Evolutionary conservation across 2,888 invertebrate genomes (phyloP).

Genomic region (Drosophila ezoana): DNA sequence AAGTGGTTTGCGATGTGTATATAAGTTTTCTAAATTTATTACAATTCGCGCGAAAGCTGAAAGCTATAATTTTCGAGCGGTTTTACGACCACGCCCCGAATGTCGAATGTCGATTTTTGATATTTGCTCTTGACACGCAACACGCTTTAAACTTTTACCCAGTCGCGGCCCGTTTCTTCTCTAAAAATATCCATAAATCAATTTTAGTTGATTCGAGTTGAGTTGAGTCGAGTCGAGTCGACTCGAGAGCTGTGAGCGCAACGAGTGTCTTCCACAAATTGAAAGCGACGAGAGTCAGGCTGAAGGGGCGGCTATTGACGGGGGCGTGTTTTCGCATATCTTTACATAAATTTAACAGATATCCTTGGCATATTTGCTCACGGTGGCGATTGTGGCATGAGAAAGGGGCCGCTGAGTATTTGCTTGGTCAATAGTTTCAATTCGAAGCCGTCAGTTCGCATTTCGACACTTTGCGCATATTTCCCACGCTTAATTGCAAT

Average conservation of each 20-base stretch:
- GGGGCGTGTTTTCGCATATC: slow-evolving; percentile 55
- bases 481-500: slow-evolving; percentile 67
- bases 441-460: slow-evolving; percentile 34
- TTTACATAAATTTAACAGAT: slow-evolving; percentile 73
- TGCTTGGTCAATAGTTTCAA: slow-evolving; percentile 74
- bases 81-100: slow-evolving; percentile 76
- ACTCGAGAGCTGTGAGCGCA: slow-evolving; percentile 33
- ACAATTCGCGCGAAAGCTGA: slow-evolving; percentile 77
- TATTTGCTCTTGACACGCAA: slow-evolving; percentile 79
- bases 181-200: slow-evolving; percentile 80
- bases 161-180: slow-evolving; percentile 16
- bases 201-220: slow-evolving; percentile 68
- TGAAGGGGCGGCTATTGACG: background rate
- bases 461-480: slow-evolving; percentile 56
- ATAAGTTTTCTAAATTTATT: slow-evolving; percentile 78
- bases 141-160: slow-evolving; percentile 70
- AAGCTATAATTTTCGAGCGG: slow-evolving; percentile 79
- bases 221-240: slow-evolving; percentile 29
- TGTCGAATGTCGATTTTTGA: slow-evolving; percentile 78
- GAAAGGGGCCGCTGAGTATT: slow-evolving; percentile 35
- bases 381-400: slow-evolving; percentile 7
- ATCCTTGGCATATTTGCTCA: slow-evolving; percentile 58
- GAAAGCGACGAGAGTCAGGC: slow-evolving; percentile 47
- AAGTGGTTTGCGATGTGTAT: slow-evolving; percentile 58
- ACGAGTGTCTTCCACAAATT: slow-evolving; percentile 68